Percentiles rank a stretch among this genome's conserved stretches.
Conservation (phyloP, 1,140 invertebrate genomes). For the Agrilus planipennis region DNA sequence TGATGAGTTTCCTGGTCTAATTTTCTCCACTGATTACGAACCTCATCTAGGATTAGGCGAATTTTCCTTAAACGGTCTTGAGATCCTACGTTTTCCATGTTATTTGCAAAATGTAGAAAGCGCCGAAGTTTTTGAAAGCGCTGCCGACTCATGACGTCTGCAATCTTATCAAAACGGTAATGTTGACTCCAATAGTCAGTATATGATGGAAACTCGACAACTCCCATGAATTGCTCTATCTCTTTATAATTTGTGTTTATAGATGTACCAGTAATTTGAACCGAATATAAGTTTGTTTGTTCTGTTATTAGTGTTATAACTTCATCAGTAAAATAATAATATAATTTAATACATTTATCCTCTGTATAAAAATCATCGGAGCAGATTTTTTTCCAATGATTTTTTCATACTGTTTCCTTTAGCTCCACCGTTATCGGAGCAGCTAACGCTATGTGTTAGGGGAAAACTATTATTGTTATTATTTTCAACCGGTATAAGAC, state of each 20-base stretch:
- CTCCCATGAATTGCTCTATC: constrained; percentile 14
- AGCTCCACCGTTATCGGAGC: too few species aligned
- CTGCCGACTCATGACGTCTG: constrained; percentile 25
- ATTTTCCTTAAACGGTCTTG: constrained; percentile 28
- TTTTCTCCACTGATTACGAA: constrained; percentile 24
- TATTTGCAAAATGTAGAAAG: constrained; percentile 26
- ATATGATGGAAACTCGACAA: constrained; percentile 16
- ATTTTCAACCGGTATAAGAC: too few species aligned
- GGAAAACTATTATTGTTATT: too few species aligned
- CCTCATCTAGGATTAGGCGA: constrained; percentile 22
- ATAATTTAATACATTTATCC: too few species aligned
- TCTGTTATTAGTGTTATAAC: neutral
- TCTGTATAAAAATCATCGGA: too few species aligned
- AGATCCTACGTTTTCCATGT: constrained; percentile 12
- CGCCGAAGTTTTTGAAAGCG: constrained; percentile 21
- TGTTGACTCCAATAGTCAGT: constrained; percentile 11
- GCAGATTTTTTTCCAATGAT: too few species aligned
- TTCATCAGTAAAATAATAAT: too few species aligned
- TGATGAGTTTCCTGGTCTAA: constrained; percentile 23
- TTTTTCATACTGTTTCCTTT: too few species aligned
- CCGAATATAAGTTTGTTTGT: neutral
- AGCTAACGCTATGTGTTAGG: too few species aligned
- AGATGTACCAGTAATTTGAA: neutral
- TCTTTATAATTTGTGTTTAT: too few species aligned
- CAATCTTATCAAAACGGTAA: constrained; percentile 16